Evolutionary conservation across 1,140 invertebrate species (phyloP), one percentile per base, ranked within the genome.

Genomic region (Drosophila navojoa): DNA sequence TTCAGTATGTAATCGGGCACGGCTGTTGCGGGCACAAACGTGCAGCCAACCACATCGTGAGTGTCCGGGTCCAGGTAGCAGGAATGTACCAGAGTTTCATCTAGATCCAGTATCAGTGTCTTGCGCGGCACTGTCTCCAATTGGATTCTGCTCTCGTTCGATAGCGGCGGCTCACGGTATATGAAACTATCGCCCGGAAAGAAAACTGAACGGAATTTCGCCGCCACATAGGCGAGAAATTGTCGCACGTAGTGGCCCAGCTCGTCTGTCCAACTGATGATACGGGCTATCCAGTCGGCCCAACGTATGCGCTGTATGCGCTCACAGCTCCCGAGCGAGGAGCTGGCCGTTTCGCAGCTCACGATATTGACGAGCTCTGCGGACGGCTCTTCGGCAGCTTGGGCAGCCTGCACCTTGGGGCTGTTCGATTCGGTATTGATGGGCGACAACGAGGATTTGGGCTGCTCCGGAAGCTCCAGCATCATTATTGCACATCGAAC

Each of bases 61-160:
- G 77, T 62, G 0, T 82, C 79, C 7, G 82, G 76, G 54, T 86
- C 79, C 0, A n/a, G 25, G 53, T 90, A 90, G 19, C 84, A 85
- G 0, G 84, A 86, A 44, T 89, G 86, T 10, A 89, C 66, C 19
- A 89, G 75, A 0, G 85, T 89, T 61, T 89, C 85, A 22, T 89
- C 85, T 38, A 89, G 27, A 64, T 89, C 85, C 0, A 87, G 54
- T 1, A 87, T 45, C 3, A 87, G 25, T 0, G 67, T 79, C 49
- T 87, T 87, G 1, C 84, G 67, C 0, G 22, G 7, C 5, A 77
- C 57, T 0, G 0, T 7, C 3, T 38, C 6, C 7, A 87, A 54
- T 0, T n/a, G 50, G 0, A 1, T 1, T 6, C 5, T 6, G 4
- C 53, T 47, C 10, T 10, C 47, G 1, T 1, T 4, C 0, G 84